phyloP scores from a whole-genome alignment of 1,140 invertebrate species.

The Chrysomallon squamiferum region DNA sequence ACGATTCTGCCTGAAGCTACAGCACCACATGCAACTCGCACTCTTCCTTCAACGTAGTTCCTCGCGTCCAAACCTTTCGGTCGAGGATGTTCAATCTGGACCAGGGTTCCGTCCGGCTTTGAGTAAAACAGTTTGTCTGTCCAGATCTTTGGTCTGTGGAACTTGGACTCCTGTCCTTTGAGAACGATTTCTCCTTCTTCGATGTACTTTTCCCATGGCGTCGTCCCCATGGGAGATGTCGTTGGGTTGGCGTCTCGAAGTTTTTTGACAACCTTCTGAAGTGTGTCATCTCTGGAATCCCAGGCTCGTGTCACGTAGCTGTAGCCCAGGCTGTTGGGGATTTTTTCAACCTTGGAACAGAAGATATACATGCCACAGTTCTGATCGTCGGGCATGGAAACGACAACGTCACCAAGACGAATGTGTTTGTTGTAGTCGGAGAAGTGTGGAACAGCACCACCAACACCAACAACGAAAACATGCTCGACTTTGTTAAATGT shows the following conservation, averaged over 20 bases:
- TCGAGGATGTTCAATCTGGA: conserved; percentile 77
- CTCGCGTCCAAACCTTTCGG: conserved; percentile 26
- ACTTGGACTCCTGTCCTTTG: conserved; percentile 63
- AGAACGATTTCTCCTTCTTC: conserved; percentile 68
- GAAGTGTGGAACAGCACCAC: conserved; percentile 96
- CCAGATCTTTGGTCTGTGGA: conserved; percentile 78
- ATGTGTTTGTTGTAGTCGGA: conserved; percentile 93
- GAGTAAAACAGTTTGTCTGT: conserved; percentile 93
- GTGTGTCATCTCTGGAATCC: conserved; percentile 25
- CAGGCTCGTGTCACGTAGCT: conserved; percentile 37
- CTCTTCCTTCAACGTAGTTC: conserved; percentile 32
- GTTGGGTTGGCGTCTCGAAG: conserved; percentile 21
- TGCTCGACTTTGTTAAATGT: conserved; percentile 66
- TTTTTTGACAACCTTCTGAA: conserved; percentile 35
- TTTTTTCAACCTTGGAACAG: conserved; percentile 48
- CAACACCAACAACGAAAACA: conserved; percentile 95
- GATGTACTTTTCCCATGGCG: conserved; percentile 71
- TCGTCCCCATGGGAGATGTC: conserved; percentile 16
- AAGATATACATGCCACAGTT: conserved; percentile 52
- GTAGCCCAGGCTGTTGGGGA: conserved; percentile 16
- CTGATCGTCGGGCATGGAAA: conserved; percentile 70
- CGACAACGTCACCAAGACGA: conserved; percentile 92
- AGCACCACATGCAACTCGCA: conserved; percentile 78
- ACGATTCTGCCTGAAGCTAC: conserved; percentile 81
- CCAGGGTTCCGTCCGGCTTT: conserved; percentile 88